A percentile compares a stretch with the other conserved stretches of the same genome.
Conservation (phyloP, 2,888 invertebrate genomes). For the Lasioglossum morio region DNA sequence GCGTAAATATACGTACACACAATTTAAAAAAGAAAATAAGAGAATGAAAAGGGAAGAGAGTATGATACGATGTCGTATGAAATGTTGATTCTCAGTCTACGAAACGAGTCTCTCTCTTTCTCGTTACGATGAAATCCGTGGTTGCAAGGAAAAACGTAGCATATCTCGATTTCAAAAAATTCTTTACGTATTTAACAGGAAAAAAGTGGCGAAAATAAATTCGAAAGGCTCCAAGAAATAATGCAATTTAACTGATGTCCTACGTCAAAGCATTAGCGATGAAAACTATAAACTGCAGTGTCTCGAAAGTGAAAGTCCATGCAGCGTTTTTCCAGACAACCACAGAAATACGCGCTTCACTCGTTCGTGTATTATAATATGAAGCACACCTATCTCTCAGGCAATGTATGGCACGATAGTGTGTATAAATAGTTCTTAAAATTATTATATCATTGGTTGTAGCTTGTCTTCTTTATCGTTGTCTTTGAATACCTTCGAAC, state of each 20-base stretch:
- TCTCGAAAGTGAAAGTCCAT: too few species aligned
- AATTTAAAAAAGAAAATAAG: not conserved
- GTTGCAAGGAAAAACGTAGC: too few species aligned
- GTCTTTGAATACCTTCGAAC: not conserved
- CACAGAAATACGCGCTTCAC: not conserved
- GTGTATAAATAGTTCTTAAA: slow-evolving; percentile 41
- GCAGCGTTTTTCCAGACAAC: too few species aligned
- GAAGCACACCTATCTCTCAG: not conserved
- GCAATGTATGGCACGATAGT: slow-evolving; percentile 33
- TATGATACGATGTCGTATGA: slow-evolving; percentile 14
- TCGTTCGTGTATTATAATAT: not conserved
- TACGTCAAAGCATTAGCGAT: too few species aligned
- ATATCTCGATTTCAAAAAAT: too few species aligned
- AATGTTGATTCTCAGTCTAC: slow-evolving; percentile 13
- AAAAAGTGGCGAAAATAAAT: too few species aligned
- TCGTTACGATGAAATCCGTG: not conserved
- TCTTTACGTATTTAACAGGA: too few species aligned
- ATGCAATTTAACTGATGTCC: too few species aligned
- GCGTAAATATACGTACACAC: slow-evolving; percentile 17
- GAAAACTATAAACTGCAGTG: too few species aligned
- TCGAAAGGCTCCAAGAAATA: too few species aligned
- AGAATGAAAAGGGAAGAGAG: not conserved
- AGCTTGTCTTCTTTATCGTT: not conserved
- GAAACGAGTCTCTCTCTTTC: not conserved
- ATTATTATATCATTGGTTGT: slow-evolving; percentile 45